Evolutionary conservation across 2,113 vertebrate species (phyloP), one percentile per base, ranked within the genome.

Genomic region (Cinclus mexicanus): DNA sequence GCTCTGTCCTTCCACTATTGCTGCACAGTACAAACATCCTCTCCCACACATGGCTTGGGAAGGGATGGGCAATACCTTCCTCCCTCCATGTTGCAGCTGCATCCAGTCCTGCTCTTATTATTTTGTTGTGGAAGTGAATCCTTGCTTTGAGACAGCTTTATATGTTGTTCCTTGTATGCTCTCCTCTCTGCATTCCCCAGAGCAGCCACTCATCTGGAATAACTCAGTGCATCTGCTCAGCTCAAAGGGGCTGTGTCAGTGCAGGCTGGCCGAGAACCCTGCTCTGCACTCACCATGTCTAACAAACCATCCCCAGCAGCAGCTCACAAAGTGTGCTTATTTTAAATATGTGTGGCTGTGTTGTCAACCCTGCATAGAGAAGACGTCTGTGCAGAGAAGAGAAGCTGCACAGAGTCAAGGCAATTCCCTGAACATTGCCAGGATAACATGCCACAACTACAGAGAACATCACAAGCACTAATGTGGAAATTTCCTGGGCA

Each of bases 101-200:
- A 19, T 28, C 31, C 59, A 69, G 63, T 14, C 49, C 19, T 15
- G 9, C 9, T 25, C 12, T 70, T 50, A 9, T 63, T 46, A 55
- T 20, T 63, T 74, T 63, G 26, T 5, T 42, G 22, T 46, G 68
- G 55, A 80, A 79, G 75, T 16, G 18, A 94, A 39, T 55, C 47
- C 42, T 83, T 70, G 18, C 35, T 84, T 64, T 0, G 0, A 76
- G 80, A 49, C 20, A 83, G 35, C 18, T 68, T 55, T 25, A 1
- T 31, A 8, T 10, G 28, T 22, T 15, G 11, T 31, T 85, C 46
- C 49, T 70, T 0, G 0, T 17, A 1, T 3, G 28, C 61, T 84
- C 4, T 14, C 19, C 50, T 77, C 74, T 53, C 52, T 49, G 23
- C 25, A 3, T 37, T 42, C 53, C 80, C 53, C 41, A 23, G 60